Conservation (phyloP, 2,888 invertebrate genomes). For the Epiblema foenella region DNA sequence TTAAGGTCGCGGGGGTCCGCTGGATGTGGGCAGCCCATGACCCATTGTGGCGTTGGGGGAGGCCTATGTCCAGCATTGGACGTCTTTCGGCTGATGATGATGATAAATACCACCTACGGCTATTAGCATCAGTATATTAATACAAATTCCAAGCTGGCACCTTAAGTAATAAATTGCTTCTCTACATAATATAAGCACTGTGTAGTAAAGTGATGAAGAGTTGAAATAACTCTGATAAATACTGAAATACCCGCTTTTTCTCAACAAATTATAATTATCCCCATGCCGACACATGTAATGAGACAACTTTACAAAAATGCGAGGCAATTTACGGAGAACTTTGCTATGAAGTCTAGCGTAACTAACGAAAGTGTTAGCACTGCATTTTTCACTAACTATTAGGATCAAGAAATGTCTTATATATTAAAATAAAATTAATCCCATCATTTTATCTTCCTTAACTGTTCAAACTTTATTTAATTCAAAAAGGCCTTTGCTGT, state of each 20-base stretch:
- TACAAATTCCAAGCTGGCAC: not conserved
- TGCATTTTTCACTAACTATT: conserved; percentile 29
- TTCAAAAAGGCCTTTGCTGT: not conserved
- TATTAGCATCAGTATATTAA: no score
- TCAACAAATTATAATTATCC: conserved; percentile 39
- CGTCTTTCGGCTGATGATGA: no score
- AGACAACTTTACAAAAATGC: conserved; percentile 43
- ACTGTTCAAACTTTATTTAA: not conserved
- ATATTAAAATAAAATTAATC: conserved; percentile 23
- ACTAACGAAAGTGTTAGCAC: conserved; percentile 38
- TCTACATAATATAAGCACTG: not conserved
- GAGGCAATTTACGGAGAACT: conserved; percentile 34
- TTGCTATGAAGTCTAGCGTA: conserved; percentile 30
- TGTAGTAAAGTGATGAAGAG: not conserved
- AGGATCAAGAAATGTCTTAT: conserved; percentile 30
- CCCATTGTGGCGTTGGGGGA: no score
- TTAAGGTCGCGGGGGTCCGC: no score
- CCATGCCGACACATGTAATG: conserved; percentile 34
- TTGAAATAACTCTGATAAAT: conserved; percentile 10
- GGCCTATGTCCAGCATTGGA: no score
- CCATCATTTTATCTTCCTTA: conserved; percentile 28
- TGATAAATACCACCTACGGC: no score
- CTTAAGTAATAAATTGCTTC: not conserved
- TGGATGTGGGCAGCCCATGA: no score
- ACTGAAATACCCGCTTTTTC: conserved; percentile 31